phyloP scores from a whole-genome alignment of 1,140 invertebrate genomes.

The Trachymyrmex cornetzi region DNA sequence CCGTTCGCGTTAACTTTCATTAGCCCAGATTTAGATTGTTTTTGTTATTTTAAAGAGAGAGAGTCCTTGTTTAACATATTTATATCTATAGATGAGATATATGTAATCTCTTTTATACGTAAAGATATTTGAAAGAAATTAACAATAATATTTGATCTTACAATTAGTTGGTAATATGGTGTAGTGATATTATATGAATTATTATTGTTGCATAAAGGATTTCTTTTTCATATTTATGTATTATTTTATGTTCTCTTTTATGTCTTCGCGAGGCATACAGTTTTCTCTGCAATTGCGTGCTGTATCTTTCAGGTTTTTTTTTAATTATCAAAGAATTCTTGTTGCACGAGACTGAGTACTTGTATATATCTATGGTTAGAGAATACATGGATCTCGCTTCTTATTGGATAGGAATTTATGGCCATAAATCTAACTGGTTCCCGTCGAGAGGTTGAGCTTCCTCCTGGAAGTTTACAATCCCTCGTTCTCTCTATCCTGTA shows the following conservation, averaged over 20 bases:
- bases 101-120: neutral
- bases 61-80: too few species aligned
- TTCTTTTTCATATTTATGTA: neutral
- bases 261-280: neutral
- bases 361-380: constrained; percentile 42
- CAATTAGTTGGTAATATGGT: neutral
- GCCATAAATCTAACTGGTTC: constrained; percentile 81
- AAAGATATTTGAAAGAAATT: neutral
- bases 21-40: too few species aligned
- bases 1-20: too few species aligned
- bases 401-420: constrained; percentile 83
- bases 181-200: neutral
- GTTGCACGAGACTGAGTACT: constrained; percentile 1
- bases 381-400: constrained; percentile 73
- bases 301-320: neutral
- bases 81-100: too few species aligned
- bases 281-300: neutral
- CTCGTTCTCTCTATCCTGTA: constrained; percentile 55
- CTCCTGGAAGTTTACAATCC: constrained; percentile 78
- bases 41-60: too few species aligned
- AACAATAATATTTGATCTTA: neutral
- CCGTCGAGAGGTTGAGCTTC: constrained; percentile 80
- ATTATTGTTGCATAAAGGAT: neutral
- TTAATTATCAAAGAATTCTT: constrained; percentile 50
- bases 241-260: neutral